Evolutionary conservation across 2,113 vertebrate species (phyloP), one percentile per base, ranked within the genome.

Genomic region (Corythornis cristatus): DNA sequence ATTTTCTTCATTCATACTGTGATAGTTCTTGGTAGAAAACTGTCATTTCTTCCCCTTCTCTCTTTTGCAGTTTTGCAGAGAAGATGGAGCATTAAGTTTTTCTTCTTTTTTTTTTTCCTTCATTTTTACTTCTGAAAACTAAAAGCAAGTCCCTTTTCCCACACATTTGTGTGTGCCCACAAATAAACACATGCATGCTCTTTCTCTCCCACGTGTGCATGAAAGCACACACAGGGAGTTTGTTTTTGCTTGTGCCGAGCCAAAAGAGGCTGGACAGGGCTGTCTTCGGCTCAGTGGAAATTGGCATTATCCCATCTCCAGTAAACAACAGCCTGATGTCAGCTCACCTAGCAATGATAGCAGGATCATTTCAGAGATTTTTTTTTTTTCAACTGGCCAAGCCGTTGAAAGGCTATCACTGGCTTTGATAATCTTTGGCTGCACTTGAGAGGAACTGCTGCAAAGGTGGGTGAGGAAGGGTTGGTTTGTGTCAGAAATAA

Each of bases 241-340:
- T 86, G 83, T 92, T 96, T 94, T 94, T 82, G 88, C 85, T 81
- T 67, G 61, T 51, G 66, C 26, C 3, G 80, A 92, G 96, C 95
- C 93, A 56, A 68, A 84, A 95, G 96, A 81, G 94, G 94, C 97
- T 62, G 95, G 93, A 90, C 76, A 15, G 1, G 43, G 93, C 83
- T 70, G 97, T 97, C 98, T 97, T 97, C 95, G 79, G 95, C 96
- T 97, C 89, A 35, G 74, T 97, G 97, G 97, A 97, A 97, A 67
- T 81, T 98, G 97, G 98, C 97, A 96, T 94, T 31, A 6, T 93
- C 96, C 95, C 97, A 96, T 90, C 94, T 86, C 86, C 96, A 93
- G 96, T 90, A 97, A 97, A 97, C 98, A 98, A 89, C 84, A 96
- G 96, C 89, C 91, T 97, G 96, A 98, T 62, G 72, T 98, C 96